A percentile compares a stretch with the other conserved stretches of the same genome.
phyloP scores from a whole-genome alignment of 2,113 vertebrate genomes.

The Zapornia atra region DNA sequence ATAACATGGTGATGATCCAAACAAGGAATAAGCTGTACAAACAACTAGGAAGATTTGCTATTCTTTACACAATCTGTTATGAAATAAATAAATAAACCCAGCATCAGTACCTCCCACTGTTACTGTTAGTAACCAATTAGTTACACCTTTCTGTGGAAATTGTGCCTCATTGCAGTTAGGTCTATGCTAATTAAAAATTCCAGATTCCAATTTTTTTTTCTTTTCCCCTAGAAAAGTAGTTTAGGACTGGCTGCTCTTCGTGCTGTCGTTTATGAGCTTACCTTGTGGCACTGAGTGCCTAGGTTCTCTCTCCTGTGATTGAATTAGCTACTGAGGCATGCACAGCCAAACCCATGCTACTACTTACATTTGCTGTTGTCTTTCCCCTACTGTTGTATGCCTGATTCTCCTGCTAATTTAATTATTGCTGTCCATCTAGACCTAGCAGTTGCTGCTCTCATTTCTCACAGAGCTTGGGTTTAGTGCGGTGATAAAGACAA shows the following conservation, averaged over 20 bases:
- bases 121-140: background rate
- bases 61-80: background rate
- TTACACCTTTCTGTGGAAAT: background rate
- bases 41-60: background rate
- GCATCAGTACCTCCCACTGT: background rate
- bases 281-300: background rate
- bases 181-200: background rate
- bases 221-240: background rate
- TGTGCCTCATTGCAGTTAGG: background rate
- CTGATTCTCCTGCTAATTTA: background rate
- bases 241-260: background rate
- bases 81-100: background rate
- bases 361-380: background rate
- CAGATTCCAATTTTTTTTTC: background rate
- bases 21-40: background rate
- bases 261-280: background rate
- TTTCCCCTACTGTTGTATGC: background rate
- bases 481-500: background rate
- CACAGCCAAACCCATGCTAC: accelerated
- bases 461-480: background rate
- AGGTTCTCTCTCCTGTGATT: background rate
- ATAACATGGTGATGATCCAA: background rate
- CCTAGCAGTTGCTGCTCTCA: background rate
- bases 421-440: background rate
- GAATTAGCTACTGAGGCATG: background rate